A percentile compares a stretch with the other conserved stretches of the same genome.
These are phyloP conservation scores for Ecliptopera silaceata DNA, from an alignment of 2,888 invertebrate genomes.

Conservation along the genomic window DNA sequence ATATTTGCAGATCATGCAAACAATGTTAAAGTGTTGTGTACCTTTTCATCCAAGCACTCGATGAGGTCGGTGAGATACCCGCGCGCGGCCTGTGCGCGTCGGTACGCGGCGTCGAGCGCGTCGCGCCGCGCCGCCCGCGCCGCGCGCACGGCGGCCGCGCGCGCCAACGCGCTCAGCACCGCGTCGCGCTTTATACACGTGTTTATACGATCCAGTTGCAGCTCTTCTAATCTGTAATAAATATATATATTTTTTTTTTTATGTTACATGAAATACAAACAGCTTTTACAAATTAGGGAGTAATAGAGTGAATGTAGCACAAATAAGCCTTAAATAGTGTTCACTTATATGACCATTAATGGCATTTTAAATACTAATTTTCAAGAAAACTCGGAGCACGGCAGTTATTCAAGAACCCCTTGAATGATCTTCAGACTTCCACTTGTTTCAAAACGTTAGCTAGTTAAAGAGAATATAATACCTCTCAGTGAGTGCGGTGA, in stretches of 20 bases:
- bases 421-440: no score
- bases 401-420: no score
- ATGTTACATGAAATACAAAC: no score
- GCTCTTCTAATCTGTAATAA: constrained; percentile 53
- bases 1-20: no score
- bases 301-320: no score
- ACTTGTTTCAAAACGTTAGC: neutral
- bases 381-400: no score
- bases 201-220: constrained; percentile 50
- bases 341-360: no score
- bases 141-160: constrained; percentile 60
- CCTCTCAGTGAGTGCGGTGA: constrained; percentile 54
- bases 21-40: constrained; percentile 53
- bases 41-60: constrained; percentile 99
- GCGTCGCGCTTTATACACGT: constrained; percentile 72
- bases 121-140: constrained; percentile 70
- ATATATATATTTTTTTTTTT: no score
- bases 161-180: constrained; percentile 51
- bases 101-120: constrained; percentile 90
- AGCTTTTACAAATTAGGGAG: no score
- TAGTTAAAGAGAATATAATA: constrained; percentile 21
- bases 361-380: no score
- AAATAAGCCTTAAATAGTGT: no score
- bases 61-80: constrained; percentile 98
- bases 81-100: constrained; percentile 97